Base-by-base conservation (phyloP, 1,140 invertebrate species). In the Tigriopus japonicus region DNA sequence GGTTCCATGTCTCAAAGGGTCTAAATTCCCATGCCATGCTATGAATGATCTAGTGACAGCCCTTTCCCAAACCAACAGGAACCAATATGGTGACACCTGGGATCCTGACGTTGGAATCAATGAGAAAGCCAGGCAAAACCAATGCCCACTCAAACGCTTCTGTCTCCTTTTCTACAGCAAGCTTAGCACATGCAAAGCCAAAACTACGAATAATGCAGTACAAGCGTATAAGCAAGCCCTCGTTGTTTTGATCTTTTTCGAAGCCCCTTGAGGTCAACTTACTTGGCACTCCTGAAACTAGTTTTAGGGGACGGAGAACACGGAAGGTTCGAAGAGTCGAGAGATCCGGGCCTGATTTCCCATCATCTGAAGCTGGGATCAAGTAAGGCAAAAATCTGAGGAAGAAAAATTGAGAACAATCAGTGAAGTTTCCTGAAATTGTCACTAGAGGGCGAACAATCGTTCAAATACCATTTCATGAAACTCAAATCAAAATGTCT, bases 271-370 rank as follows among this genome's bases (percentile, higher is more conserved):
- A 19, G 23, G 19, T 17, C 43, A n/a, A 83, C 88, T 92, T 90
- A 93, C 90, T 94, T 89, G 89, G 88, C 79, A 93, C 90, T 80
- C 88, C 84, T 74, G 88, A 92, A 75, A 94, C 88, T 80, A 94
- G 84, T 81, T 93, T 93, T 75, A 94, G 82, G 70, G 90, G 91
- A 76, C 92, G 82, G 74, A 96, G 82, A 71, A 96, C 92, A 75
- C 91, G 84, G 80, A 96, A 91, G 68, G 91, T 92, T 74, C 92
- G 81, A 73, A 95, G 83, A 83, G 93, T 93, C 76, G 87, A 82
- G 72, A 94, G 82, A 79, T 94, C 88, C 64, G 75, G 58, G n/a
- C 58, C 58, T 49, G 58, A 42, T 12, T 59, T 59, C n/a, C 24
- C 58, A 21, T 59, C 42, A 5, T 42, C 58, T 2, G 58, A 59